Evolutionary conservation across 2,113 vertebrate genomes (phyloP).

Genomic region (Prolemur simus): DNA sequence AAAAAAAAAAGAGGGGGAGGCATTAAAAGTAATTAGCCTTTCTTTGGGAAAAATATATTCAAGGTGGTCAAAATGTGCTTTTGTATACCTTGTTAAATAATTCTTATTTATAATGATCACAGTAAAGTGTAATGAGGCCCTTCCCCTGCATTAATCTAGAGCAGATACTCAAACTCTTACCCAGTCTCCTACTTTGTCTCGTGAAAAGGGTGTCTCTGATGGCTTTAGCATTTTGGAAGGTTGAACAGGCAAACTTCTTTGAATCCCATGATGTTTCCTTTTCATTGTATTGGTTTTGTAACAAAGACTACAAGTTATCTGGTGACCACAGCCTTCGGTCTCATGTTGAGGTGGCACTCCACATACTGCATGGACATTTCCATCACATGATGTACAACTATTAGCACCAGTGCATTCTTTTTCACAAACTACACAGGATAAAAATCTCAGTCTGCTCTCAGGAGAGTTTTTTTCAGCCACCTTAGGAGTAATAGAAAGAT

Average conservation of each 20-base stretch:
- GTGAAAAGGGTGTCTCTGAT: neutral
- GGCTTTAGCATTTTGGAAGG: slow-evolving; percentile 45
- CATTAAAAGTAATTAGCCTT: neutral
- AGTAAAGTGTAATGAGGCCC: neutral
- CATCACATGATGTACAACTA: neutral
- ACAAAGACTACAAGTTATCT: slow-evolving; percentile 42
- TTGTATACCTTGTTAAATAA: neutral
- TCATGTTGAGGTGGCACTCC: neutral
- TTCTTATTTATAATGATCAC: neutral
- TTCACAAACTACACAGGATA: slow-evolving; percentile 38
- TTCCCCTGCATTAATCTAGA: neutral
- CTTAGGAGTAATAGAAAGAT: neutral
- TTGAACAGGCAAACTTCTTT: neutral
- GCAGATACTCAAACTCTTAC: slow-evolving; percentile 32
- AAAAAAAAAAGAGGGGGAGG: neutral
- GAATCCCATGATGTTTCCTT: slow-evolving; percentile 14
- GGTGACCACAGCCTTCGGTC: neutral
- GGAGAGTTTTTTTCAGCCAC: neutral
- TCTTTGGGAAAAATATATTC: neutral
- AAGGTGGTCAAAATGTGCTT: neutral
- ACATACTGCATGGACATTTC: neutral
- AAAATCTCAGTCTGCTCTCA: neutral
- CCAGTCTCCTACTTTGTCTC: neutral
- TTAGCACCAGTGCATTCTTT: slow-evolving; percentile 20
- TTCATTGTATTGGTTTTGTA: neutral